These are phyloP conservation scores for Phyllotis vaccarum DNA, from an alignment of 2,797 vertebrate species.

Conservation along the genomic window DNA sequence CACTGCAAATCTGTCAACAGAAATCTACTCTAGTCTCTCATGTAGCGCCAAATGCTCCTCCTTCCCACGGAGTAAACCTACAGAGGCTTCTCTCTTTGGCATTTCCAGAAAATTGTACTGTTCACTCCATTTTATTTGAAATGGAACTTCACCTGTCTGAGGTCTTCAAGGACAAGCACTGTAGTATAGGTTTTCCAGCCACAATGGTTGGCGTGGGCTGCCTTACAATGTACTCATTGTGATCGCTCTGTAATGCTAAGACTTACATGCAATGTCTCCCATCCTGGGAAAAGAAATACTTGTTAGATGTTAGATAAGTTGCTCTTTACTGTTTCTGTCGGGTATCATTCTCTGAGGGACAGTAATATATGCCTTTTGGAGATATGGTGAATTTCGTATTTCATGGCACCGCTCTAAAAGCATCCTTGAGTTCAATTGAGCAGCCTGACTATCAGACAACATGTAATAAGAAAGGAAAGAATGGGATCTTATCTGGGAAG, in stretches of 20 bases:
- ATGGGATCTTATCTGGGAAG: constrained; percentile 73
- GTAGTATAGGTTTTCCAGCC: constrained; percentile 58
- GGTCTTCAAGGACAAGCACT: constrained; percentile 46
- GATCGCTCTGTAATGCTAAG: constrained; percentile 59
- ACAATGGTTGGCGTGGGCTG: not conserved
- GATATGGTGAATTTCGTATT: constrained; percentile 69
- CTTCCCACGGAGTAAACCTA: not conserved
- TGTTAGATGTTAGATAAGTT: constrained; percentile 78
- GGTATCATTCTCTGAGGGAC: constrained; percentile 72
- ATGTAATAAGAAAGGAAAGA: constrained; percentile 45
- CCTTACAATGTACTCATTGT: constrained; percentile 79
- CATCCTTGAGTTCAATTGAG: constrained; percentile 73
- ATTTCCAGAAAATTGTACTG: constrained; percentile 50
- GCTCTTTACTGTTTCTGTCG: constrained; percentile 72
- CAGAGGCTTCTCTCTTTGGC: not conserved
- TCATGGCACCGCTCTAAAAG: constrained; percentile 74
- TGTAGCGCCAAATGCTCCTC: not conserved
- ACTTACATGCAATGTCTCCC: constrained; percentile 32
- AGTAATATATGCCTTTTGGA: constrained; percentile 75
- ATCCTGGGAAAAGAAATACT: constrained; percentile 69
- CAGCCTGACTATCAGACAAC: constrained; percentile 65
- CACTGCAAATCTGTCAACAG: not conserved
- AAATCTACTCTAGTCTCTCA: not conserved
- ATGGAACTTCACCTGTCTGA: constrained; percentile 58
- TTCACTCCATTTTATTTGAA: constrained; percentile 57